These are phyloP conservation scores for Tachina grossa DNA, from an alignment of 2,888 invertebrate genomes.

Conservation along the genomic window DNA sequence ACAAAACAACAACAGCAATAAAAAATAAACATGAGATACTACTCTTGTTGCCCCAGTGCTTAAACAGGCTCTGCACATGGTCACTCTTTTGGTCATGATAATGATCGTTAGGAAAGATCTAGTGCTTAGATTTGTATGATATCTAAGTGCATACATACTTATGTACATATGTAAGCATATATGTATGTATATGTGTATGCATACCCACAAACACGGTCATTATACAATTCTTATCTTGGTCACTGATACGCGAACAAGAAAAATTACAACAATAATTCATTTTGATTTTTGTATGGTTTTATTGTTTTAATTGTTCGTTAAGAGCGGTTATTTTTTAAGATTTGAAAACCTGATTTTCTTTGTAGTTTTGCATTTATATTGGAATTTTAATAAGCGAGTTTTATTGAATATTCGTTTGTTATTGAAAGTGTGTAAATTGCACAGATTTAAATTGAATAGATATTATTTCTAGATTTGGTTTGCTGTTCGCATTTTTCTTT, in stretches of 20 bases:
- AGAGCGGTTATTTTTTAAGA: not conserved
- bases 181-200: not conserved
- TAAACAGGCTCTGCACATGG: conserved; percentile 54
- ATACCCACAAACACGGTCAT: conserved; percentile 30
- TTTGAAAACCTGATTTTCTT: not conserved
- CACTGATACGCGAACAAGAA: conserved; percentile 38
- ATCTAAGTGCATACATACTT: not conserved
- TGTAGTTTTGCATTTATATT: too few relatives aligned
- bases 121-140: conserved; percentile 35
- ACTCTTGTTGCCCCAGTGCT: conserved; percentile 34
- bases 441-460: too few relatives aligned
- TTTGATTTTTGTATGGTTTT: conserved; percentile 10
- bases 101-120: conserved; percentile 31
- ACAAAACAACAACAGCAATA: not conserved
- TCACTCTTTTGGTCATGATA: conserved; percentile 33
- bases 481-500: not conserved
- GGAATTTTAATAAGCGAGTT: not conserved
- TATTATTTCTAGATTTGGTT: not conserved
- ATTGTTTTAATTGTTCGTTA: conserved; percentile 12
- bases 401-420: not conserved
- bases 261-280: conserved; percentile 35
- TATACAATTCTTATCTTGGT: conserved; percentile 50
- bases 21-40: not conserved
- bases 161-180: not conserved
- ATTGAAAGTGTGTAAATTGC: not conserved